Evolutionary conservation across 2,797 vertebrate genomes (phyloP), one percentile per base, ranked within the genome.

Genomic region (Petrocephalus schoutedeni): DNA sequence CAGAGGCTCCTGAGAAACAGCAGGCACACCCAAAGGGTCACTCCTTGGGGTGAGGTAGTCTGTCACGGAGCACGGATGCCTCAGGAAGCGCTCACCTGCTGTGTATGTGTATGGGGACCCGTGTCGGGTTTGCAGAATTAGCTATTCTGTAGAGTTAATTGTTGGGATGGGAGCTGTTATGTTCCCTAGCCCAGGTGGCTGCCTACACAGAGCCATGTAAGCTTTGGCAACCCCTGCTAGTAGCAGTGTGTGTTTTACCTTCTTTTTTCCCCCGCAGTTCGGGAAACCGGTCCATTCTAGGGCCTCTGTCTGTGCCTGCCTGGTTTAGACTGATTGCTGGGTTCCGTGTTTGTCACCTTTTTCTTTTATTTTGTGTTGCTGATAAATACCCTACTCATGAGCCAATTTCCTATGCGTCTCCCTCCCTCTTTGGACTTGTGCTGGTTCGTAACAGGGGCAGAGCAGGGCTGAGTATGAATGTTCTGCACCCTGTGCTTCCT

Each of bases 1-100:
- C 94, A 99, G 95, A 0, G 95, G 96, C 88, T 99, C 98, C 98
- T 99, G 89, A 14, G 87, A 49, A 54, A 90, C 1, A 89, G 2
- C 36, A 32, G 59, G 51, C 45, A 41, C 3, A 53, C 1, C 16
- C 28, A 59, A 41, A n/a, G 28, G 7, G 53, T 86, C 61, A 51
- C 7, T 71, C 3, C 32, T 21, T 6, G 23, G 1, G 19, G 64
- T 83, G n/a, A 28, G 36, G 85, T 28, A 80, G 41, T 21, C 36
- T 77, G 71, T 77, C 41, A 41, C 71, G n/a, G 71, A 49, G 19
- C 71, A n/a, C 28, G 71, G 36, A 8, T 2, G 6, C 32, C 32
- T 77, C 36, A n/a, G 36, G 36, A 77, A 77, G 16, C 41, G 14
- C 14, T 67, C 61, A 67, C 71, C 71, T 77, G 71, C 41, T 41